Evolutionary conservation across 2,888 invertebrate species (phyloP), one percentile per base, ranked within the genome.

Genomic region (Diarsia rubi): DNA sequence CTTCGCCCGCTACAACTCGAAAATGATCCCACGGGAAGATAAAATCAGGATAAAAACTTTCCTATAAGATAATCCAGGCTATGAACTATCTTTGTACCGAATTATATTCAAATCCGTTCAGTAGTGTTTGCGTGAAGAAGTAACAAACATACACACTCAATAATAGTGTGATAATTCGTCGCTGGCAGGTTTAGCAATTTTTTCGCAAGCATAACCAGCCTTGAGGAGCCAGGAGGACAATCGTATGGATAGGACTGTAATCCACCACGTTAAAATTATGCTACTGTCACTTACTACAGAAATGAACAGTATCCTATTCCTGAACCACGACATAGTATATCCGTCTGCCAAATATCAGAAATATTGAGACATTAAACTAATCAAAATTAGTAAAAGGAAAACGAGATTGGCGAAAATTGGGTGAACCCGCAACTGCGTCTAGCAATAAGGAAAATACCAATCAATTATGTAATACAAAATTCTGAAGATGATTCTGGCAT

Each of bases 131-230:
- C n/a, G n/a, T n/a, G n/a, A n/a, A n/a, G n/a, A n/a, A n/a, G n/a
- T n/a, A n/a, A n/a, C n/a, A n/a, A n/a, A n/a, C n/a, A n/a, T n/a
- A n/a, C n/a, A n/a, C n/a, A n/a, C n/a, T n/a, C n/a, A n/a, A n/a
- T n/a, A n/a, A n/a, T n/a, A n/a, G n/a, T n/a, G n/a, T n/a, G 31
- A 9, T 6, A 44, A 45, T 44, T 24, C 24, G 64, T 70, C 49
- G 67, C 69, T 44, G 57, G 63, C 63, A 74, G 52, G 52, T 66
- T 75, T 37, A 27, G 52, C 45, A 52, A 76, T 49, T 76, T 52
- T 78, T 86, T 73, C 71, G 71, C 57, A n/a, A 57, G 8, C 16
- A 57, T 16, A 24, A 54, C 14, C 14, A 57, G 27, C 16, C 27
- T 27, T 27, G 24, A 54, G 24, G 54, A 54, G 54, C n/a, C n/a